Conservation (phyloP, 2,888 invertebrate genomes). For the Machimus rusticus region DNA sequence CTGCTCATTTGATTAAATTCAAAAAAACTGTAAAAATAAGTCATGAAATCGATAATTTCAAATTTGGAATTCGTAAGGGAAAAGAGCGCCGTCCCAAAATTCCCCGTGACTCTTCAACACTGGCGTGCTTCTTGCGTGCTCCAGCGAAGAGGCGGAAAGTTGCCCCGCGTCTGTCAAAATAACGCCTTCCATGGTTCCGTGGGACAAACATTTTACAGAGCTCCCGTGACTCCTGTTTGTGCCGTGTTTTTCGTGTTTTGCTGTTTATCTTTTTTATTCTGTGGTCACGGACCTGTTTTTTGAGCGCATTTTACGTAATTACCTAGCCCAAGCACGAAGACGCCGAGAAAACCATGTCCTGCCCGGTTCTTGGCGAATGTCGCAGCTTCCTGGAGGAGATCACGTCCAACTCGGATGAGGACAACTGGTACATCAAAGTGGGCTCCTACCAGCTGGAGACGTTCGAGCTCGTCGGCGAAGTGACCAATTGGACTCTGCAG, state of each 20-base stretch:
- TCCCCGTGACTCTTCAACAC: not conserved
- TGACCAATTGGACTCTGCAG: constrained; percentile 24
- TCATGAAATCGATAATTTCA: not conserved
- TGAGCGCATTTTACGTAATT: not conserved
- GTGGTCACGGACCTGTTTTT: not conserved
- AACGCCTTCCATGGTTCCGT: not conserved
- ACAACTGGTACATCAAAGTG: constrained; percentile 18
- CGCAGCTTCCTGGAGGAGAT: constrained; percentile 18
- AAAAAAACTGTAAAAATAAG: too few relatives aligned
- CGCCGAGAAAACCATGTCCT: not conserved
- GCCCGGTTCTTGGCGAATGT: not conserved
- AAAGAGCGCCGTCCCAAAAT: not conserved
- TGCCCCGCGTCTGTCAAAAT: not conserved
- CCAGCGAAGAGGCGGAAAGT: not conserved
- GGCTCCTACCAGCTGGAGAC: constrained; percentile 3
- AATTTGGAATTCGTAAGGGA: not conserved
- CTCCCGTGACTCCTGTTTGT: not conserved
- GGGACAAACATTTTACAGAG: not conserved
- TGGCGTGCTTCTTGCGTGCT: not conserved
- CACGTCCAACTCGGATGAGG: constrained; percentile 3
- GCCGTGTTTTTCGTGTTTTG: not conserved
- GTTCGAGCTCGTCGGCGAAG: constrained; percentile 19
- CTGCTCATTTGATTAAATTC: too few relatives aligned
- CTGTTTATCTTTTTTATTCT: not conserved
- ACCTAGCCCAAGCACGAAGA: not conserved